Base-by-base conservation (phyloP, 2,888 invertebrate genomes). In the Dorcus hopei region DNA sequence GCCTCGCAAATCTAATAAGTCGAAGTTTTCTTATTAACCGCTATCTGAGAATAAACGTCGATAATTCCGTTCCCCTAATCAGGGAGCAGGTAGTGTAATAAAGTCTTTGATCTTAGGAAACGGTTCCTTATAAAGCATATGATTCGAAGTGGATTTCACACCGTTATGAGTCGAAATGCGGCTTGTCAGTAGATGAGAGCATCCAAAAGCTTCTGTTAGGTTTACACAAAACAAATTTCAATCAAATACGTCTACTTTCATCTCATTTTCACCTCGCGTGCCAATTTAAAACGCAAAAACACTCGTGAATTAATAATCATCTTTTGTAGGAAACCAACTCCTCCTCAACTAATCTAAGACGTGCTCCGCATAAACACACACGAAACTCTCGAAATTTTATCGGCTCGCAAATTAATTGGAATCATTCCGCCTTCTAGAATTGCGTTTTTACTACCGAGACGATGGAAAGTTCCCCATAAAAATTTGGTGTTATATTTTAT, bases 341-440 rank as follows among this genome's bases (percentile, higher is more conserved):
- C 64, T 61, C 57, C 57, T 65, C 65, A 69, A 70, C 71, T 73
- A 74, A 74, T 74, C 71, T 72, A 68, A 72, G 68, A 74, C 74
- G 74, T 74, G 73, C 67, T 62, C 54, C 52, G 69, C 65, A 69
- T 70, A 51, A 56, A 52, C 26, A 33, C 26, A 33, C 26, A 33
- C 26, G 26, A 33, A 33, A 33, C 26, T 33, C 26, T 33, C 6
- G 16, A 9, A 45, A 9, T 45, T 45, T 45, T 45, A 45, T 45
- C 23, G 23, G 9, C 45, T 45, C 45, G 14, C 45, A 45, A 45
- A 45, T 45, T 45, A 45, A 45, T 45, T 45, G 11, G 45, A 45
- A 19, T 19, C 45, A 45, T 45, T 45, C 45, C 23, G 23, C 16
- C 45, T 45, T 23, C 16, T 19, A 4, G 45, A 45, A 45, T 45